phyloP scores from a whole-genome alignment of 2,888 invertebrate genomes.

The Eudasyphora cyanicolor region DNA sequence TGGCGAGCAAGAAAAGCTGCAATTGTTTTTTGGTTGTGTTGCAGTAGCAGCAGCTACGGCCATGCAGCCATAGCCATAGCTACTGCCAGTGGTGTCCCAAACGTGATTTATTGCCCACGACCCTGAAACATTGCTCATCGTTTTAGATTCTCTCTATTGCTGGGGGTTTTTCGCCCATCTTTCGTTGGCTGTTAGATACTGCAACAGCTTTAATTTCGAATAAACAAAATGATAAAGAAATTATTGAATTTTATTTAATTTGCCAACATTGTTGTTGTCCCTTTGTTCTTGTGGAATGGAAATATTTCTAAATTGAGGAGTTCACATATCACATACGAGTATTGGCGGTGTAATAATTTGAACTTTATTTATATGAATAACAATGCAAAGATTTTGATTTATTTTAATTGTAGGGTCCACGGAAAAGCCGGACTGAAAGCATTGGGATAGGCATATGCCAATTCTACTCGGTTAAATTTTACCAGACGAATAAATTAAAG shows the following conservation, averaged over 20 bases:
- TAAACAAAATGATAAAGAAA: slow-evolving; percentile 34
- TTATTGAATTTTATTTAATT: slow-evolving; percentile 54
- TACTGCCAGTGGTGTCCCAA: slow-evolving; percentile 65
- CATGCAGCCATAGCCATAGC: slow-evolving; percentile 61
- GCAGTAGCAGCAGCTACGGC: slow-evolving; percentile 62
- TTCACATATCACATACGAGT: too few species aligned
- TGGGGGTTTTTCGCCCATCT: slow-evolving; percentile 41
- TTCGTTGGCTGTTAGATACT: slow-evolving; percentile 25
- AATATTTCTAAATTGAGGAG: too few species aligned
- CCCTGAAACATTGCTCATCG: slow-evolving; percentile 63
- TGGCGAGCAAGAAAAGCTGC: slow-evolving; percentile 52
- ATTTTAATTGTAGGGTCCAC: too few species aligned
- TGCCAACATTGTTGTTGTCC: neutral
- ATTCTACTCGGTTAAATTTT: too few species aligned
- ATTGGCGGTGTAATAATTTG: too few species aligned
- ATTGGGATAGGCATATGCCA: too few species aligned
- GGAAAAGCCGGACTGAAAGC: too few species aligned
- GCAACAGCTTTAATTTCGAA: slow-evolving; percentile 60
- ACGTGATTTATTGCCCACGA: slow-evolving; percentile 68
- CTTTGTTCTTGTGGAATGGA: too few species aligned
- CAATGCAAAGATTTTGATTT: too few species aligned
- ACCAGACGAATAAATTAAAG: too few species aligned
- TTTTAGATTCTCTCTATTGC: slow-evolving; percentile 29
- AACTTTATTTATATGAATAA: too few species aligned
- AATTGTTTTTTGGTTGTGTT: slow-evolving; percentile 63